Evolutionary conservation across 2,888 invertebrate genomes (phyloP), one percentile per base, ranked within the genome.

Genomic region (Hedya salicella): DNA sequence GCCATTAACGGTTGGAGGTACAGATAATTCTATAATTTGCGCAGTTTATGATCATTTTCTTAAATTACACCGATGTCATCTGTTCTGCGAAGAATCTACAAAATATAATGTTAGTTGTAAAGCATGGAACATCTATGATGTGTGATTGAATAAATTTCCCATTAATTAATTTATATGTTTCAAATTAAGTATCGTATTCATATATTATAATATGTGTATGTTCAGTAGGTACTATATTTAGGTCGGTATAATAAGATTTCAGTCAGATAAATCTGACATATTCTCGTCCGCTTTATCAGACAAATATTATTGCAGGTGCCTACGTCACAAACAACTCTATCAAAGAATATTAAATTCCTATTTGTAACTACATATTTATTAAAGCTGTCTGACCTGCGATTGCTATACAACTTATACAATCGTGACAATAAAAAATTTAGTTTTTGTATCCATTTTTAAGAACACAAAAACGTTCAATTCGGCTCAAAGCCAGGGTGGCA

Each of bases 1-100:
- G 14, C 46, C 54, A 56, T 56, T 56, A 63, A 56, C 19, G 54
- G 63, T 42, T 30, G 39, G 25, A n/a, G 25, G 25, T 39, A 25
- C 16, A 42, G 40, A 64, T 57, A 13, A 32, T 50, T 57, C 63
- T 50, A 50, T 57, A 57, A 57, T 64, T 57, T 63, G 25, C 54
- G 48, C 48, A 54, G 40, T 56, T 62, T 17, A 11, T 25, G n/a
- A n/a, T n/a, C 5, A 30, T 48, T 17, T 21, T 53, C 30, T 46
- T 56, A 25, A 56, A 56, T 42, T 54, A 42, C 44, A 8, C 6
- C 39, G 11, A n/a, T 6, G 14, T 42, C 16, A 11, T 25, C 6
- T n/a, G 42, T 14, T 42, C 16, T 42, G 25, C 25, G 6, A 25
- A 25, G 1, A 25, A 25, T 25, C 16, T 32, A 52, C 32, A 13